Percentiles rank a stretch among this genome's conserved stretches.
Evolutionary conservation across 2,113 vertebrate species (phyloP).

Genomic region (Gymnogyps californianus): DNA sequence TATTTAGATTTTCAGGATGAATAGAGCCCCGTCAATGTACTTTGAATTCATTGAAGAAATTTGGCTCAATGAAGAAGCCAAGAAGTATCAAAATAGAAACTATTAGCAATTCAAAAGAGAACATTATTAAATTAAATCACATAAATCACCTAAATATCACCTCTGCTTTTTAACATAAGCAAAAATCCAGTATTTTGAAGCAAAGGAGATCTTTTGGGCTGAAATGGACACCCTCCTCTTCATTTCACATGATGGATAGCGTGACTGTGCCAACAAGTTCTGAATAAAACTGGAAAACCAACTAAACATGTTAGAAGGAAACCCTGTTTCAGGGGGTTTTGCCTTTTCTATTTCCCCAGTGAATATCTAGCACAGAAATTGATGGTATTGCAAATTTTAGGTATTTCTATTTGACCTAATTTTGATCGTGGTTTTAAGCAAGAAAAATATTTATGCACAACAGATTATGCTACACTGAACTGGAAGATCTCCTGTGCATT

Average conservation of each 20-base stretch:
- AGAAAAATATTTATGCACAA: neutral
- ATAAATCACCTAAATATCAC: neutral
- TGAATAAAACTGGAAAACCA: neutral
- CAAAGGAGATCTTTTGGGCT: neutral
- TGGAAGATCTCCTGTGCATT: neutral
- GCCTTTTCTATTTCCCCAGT: neutral
- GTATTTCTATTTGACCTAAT: neutral
- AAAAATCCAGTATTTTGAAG: neutral
- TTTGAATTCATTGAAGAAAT: neutral
- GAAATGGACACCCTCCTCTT: neutral
- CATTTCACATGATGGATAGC: neutral
- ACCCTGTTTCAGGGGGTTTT: neutral
- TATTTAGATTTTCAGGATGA: neutral
- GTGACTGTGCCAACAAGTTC: neutral
- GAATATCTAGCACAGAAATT: neutral
- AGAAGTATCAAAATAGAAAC: neutral
- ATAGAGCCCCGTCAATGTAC: neutral
- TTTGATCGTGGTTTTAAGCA: neutral
- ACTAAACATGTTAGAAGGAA: neutral
- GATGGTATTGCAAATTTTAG: neutral
- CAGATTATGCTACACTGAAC: neutral
- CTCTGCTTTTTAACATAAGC: neutral
- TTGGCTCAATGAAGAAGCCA: neutral
- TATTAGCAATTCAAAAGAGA: neutral
- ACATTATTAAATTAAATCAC: neutral